These are phyloP conservation scores for Sorex araneus DNA, from an alignment of 2,113 vertebrate genomes.

Conservation along the genomic window DNA sequence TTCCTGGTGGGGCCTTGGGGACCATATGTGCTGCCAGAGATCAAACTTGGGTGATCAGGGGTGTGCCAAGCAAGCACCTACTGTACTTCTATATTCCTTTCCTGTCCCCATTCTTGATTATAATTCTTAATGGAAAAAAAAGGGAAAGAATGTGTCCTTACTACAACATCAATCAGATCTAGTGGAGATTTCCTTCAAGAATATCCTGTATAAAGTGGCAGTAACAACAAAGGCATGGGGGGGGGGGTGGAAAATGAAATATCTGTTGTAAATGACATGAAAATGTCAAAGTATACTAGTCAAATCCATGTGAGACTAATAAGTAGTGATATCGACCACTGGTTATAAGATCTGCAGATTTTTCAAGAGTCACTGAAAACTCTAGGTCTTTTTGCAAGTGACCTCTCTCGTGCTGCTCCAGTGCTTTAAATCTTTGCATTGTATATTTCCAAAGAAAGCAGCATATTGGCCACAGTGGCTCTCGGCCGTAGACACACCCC, in stretches of 20 bases:
- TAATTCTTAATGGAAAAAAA: constrained; percentile 7
- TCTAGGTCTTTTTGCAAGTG: background rate
- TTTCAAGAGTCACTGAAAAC: constrained; percentile 46
- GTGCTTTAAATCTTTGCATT: constrained; percentile 11
- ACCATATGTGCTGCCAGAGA: too few species aligned
- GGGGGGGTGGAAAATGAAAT: background rate
- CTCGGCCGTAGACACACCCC: constrained; percentile 72
- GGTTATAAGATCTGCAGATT: background rate
- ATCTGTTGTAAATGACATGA: background rate
- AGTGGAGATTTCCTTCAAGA: background rate
- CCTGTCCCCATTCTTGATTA: background rate
- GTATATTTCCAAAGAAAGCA: constrained; percentile 68
- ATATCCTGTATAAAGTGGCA: constrained; percentile 1
- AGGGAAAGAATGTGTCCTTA: background rate
- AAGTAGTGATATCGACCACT: background rate
- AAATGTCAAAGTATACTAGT: background rate
- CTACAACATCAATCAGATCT: background rate
- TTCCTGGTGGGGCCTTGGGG: too few species aligned
- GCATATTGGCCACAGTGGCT: constrained; percentile 21
- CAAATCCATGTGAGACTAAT: background rate
- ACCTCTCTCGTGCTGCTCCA: background rate
- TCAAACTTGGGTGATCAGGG: too few species aligned
- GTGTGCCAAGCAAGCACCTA: too few species aligned
- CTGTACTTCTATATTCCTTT: too few species aligned
- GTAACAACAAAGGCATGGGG: background rate